Conservation (phyloP, 2,797 vertebrate genomes). For the Lagodon rhomboides region DNA sequence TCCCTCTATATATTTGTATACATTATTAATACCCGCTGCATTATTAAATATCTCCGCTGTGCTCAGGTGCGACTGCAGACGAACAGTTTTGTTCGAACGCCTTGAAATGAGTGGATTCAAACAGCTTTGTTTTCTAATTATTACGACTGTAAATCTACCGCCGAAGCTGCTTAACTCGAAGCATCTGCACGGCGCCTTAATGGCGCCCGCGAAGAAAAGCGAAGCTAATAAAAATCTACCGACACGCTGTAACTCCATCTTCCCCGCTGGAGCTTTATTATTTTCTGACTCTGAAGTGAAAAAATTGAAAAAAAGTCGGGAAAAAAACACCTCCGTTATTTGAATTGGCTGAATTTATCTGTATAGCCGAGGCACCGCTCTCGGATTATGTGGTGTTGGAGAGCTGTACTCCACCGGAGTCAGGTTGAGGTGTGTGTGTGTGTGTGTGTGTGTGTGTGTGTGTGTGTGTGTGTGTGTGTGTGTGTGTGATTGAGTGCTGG, state of each 20-base stretch:
- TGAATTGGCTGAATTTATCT: conserved; percentile 49
- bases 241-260: neutral
- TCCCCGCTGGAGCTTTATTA: conserved; percentile 12
- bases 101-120: conserved; percentile 24
- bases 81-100: conserved; percentile 10
- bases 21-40: conserved; percentile 34
- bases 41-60: conserved; percentile 20
- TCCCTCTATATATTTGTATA: conserved; percentile 6
- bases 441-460: conserved; percentile 39
- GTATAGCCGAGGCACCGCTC: conserved; percentile 23
- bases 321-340: conserved; percentile 19
- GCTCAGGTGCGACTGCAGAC: conserved; percentile 32
- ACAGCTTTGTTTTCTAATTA: conserved; percentile 41
- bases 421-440: conserved; percentile 24
- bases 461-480: conserved; percentile 32
- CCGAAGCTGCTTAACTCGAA: neutral
- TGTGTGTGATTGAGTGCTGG: conserved; percentile 62
- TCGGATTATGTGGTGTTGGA: conserved; percentile 54
- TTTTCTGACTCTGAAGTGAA: conserved; percentile 29
- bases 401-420: conserved; percentile 52
- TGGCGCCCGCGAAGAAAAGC: neutral
- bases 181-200: neutral
- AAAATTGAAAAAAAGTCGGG: neutral
- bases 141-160: conserved; percentile 31
- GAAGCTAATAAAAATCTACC: conserved; percentile 25